Percentiles rank a stretch among this genome's conserved stretches.
phyloP scores from a whole-genome alignment of 2,888 invertebrate genomes.

The Eilema caniola region DNA sequence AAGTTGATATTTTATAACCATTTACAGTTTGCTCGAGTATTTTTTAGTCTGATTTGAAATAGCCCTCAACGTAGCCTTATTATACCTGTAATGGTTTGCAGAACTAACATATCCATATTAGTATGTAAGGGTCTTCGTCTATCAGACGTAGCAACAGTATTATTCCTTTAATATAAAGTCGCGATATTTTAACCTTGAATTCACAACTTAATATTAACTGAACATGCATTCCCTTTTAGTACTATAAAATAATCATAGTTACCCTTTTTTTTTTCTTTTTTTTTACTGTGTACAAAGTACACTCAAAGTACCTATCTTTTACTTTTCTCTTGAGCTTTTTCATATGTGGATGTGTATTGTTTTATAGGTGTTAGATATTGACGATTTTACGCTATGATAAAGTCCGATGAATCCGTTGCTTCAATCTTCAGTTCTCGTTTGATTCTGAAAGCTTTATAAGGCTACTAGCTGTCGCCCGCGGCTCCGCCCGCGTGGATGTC shows the following conservation, averaged over 20 bases:
- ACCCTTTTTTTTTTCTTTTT: too few species aligned
- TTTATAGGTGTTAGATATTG: constrained; percentile 55
- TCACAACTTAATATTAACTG: neutral
- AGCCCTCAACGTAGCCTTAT: neutral
- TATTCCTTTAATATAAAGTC: neutral
- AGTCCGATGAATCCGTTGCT: neutral
- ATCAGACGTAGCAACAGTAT: neutral
- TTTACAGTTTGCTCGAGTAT: too few species aligned
- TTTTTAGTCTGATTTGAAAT: too few species aligned
- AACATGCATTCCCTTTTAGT: neutral
- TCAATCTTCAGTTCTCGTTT: too few species aligned
- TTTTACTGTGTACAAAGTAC: too few species aligned
- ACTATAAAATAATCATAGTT: too few species aligned
- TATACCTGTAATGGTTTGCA: neutral
- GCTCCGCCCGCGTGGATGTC: too few species aligned
- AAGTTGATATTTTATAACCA: too few species aligned
- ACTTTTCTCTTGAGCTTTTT: constrained; percentile 65
- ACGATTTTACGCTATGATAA: constrained; percentile 27
- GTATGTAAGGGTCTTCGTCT: neutral
- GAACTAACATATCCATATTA: neutral
- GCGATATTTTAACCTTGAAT: neutral
- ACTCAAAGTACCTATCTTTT: constrained; percentile 39
- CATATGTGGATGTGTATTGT: constrained; percentile 56
- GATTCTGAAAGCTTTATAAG: too few species aligned
- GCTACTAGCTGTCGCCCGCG: too few species aligned